phyloP scores from a whole-genome alignment of 2,888 invertebrate genomes.

The Willowsia nigromaculata region DNA sequence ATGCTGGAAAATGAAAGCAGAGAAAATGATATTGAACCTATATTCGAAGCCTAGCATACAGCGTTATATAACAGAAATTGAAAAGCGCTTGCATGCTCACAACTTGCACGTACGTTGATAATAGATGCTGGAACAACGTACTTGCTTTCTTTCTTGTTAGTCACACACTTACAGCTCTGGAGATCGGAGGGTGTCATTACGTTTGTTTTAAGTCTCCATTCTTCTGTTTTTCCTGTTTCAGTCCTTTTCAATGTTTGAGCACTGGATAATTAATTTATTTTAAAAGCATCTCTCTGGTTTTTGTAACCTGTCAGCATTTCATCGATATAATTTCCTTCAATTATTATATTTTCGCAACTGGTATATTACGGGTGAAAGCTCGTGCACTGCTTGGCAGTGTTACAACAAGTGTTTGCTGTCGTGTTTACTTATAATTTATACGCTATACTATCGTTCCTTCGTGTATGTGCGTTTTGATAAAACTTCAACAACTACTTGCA shows the following conservation, averaged over 20 bases:
- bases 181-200: constrained; percentile 64
- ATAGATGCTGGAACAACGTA: constrained; percentile 38
- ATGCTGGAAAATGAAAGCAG: constrained; percentile 15
- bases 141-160: constrained; percentile 67
- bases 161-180: constrained; percentile 67
- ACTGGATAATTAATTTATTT: not conserved
- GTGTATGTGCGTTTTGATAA: not conserved
- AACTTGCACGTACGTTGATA: constrained; percentile 11
- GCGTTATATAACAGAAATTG: constrained; percentile 34
- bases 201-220: constrained; percentile 61
- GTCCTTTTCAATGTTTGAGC: constrained; percentile 19
- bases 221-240: constrained; percentile 61
- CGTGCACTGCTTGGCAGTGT: not conserved
- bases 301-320: not conserved
- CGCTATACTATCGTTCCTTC: not conserved
- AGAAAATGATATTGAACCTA: not conserved
- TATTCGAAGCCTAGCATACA: not conserved
- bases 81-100: constrained; percentile 33
- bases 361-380: not conserved
- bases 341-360: not conserved
- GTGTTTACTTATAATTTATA: not conserved
- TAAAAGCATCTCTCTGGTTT: not conserved
- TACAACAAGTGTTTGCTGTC: constrained; percentile 29
- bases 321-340: not conserved
- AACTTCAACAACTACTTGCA: not conserved